These are phyloP conservation scores for Anniella stebbinsi DNA, from an alignment of 2,797 vertebrate species.

Conservation along the genomic window DNA sequence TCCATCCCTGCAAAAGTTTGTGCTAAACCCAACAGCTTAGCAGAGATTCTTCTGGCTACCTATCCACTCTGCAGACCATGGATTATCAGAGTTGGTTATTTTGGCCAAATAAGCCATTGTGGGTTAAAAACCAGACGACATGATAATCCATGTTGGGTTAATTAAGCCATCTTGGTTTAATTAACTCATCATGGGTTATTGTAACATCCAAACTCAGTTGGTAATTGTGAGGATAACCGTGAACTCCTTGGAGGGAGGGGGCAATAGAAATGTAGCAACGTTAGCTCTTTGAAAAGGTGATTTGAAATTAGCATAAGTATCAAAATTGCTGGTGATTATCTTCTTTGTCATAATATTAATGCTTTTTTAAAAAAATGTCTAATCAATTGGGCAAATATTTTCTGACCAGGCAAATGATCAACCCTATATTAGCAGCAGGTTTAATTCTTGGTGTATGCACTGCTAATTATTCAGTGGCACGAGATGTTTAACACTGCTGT, in stretches of 20 bases:
- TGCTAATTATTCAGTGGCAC: neutral
- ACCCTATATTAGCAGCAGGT: neutral
- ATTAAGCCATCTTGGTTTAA: too few relatives aligned
- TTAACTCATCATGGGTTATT: too few relatives aligned
- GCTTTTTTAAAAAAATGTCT: neutral
- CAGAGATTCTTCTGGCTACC: neutral
- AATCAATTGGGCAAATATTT: neutral
- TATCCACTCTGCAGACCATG: neutral
- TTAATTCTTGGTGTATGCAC: neutral
- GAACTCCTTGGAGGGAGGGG: neutral
- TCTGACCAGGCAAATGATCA: neutral
- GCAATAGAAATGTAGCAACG: neutral
- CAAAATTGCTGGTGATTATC: neutral
- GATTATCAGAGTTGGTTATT: too few relatives aligned
- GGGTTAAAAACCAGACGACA: too few relatives aligned
- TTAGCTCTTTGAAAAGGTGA: neutral
- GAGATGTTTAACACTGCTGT: neutral
- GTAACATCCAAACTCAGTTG: too few relatives aligned
- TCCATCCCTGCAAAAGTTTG: neutral
- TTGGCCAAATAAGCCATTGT: too few relatives aligned
- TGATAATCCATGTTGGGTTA: too few relatives aligned
- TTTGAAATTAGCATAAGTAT: neutral
- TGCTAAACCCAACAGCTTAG: neutral
- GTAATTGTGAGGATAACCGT: too few relatives aligned
- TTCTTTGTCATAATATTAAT: neutral